Conservation (phyloP, 2,113 vertebrate genomes). For the Sander vitreus region DNA sequence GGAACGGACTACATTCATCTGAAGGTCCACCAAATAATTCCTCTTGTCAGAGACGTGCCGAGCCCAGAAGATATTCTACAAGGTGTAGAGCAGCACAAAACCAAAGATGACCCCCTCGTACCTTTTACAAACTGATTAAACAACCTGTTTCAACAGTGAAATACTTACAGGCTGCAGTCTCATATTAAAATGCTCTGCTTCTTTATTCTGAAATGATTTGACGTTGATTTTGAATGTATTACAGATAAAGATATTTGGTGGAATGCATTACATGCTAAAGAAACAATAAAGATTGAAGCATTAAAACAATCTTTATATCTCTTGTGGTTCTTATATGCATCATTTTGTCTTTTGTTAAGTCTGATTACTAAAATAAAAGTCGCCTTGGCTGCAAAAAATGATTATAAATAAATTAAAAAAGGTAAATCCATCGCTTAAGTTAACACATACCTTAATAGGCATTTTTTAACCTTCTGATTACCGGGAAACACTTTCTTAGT, state of each 20-base stretch:
- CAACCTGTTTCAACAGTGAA: background rate
- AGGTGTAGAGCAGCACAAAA: background rate
- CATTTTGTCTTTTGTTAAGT: background rate
- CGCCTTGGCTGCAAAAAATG: background rate
- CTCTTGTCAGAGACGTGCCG: background rate
- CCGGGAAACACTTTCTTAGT: too few species aligned
- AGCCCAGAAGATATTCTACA: rapidly evolving
- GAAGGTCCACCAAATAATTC: rapidly evolving
- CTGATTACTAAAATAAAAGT: background rate
- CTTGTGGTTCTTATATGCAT: background rate
- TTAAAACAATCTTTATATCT: background rate
- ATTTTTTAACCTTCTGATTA: too few species aligned
- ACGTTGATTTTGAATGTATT: background rate
- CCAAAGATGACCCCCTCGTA: background rate
- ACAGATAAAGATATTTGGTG: background rate
- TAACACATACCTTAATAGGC: too few species aligned
- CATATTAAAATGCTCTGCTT: background rate
- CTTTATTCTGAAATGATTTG: background rate
- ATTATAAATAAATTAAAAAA: background rate
- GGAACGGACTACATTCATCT: background rate
- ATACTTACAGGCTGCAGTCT: background rate
- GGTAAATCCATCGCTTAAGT: too few species aligned
- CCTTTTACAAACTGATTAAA: background rate
- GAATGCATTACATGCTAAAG: background rate
- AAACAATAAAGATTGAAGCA: background rate